Evolutionary conservation across 1,140 invertebrate species (phyloP).

Genomic region (Harlomillsia oculata): DNA sequence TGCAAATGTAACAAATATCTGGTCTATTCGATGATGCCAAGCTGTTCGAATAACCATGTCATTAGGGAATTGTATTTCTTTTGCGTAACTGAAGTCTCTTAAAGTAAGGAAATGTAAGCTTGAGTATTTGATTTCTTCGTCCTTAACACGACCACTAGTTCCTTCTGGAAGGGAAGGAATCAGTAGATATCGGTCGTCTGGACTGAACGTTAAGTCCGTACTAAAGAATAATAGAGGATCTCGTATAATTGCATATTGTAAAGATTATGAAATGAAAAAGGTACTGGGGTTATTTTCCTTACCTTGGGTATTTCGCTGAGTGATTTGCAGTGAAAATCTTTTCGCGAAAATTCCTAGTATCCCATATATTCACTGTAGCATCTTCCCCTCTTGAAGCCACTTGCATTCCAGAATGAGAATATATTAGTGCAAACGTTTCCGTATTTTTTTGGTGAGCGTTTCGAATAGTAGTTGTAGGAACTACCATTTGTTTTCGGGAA

Average conservation of each 20-base stretch:
- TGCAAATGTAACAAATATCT: constrained; percentile 85
- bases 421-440: constrained; percentile 74
- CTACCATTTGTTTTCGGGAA: constrained; percentile 57
- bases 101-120: constrained; percentile 21
- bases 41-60: constrained; percentile 64
- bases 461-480: constrained; percentile 39
- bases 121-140: constrained; percentile 30
- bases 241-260: background rate
- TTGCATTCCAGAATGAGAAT: constrained; percentile 75
- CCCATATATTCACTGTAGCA: constrained; percentile 92
- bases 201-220: constrained; percentile 89
- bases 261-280: background rate
- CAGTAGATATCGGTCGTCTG: constrained; percentile 56
- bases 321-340: constrained; percentile 61
- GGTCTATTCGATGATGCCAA: constrained; percentile 97
- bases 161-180: constrained; percentile 29
- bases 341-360: constrained; percentile 71
- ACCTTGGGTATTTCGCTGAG: constrained; percentile 69
- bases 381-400: constrained; percentile 79
- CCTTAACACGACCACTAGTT: constrained; percentile 17
- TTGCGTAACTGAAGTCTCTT: constrained; percentile 8
- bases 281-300: too few species aligned
- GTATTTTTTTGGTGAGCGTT: constrained; percentile 69
- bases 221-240: constrained; percentile 42
- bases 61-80: constrained; percentile 22